Conservation (phyloP, 2,797 vertebrate genomes). For the Typhlichthys subterraneus region DNA sequence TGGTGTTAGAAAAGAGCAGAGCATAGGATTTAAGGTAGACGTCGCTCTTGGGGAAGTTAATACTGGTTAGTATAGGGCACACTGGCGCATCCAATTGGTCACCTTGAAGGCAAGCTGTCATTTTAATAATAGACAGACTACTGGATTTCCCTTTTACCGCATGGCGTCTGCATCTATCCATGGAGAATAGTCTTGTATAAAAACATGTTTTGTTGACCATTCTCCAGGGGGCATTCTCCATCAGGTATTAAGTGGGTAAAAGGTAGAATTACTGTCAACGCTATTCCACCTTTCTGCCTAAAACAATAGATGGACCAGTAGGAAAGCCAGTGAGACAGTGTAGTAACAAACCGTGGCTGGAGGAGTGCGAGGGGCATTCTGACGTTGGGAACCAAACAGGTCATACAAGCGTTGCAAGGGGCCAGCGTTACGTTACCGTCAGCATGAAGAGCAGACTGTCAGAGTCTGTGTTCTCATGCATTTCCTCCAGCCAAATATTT, state of each 20-base stretch:
- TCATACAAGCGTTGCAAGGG: slow-evolving; percentile 64
- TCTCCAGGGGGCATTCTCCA: too few species aligned
- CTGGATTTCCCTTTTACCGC: neutral
- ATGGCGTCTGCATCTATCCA: too few species aligned
- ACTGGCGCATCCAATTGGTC: slow-evolving; percentile 86
- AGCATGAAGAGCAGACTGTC: slow-evolving; percentile 96
- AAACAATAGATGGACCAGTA: slow-evolving; percentile 77
- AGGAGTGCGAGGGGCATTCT: slow-evolving; percentile 42
- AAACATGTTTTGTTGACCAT: too few species aligned
- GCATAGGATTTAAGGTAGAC: slow-evolving; percentile 60
- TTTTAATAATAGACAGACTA: neutral
- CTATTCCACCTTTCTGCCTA: too few species aligned
- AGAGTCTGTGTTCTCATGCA: slow-evolving; percentile 94
- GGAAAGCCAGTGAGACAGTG: slow-evolving; percentile 69
- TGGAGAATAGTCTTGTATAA: too few species aligned
- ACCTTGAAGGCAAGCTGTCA: slow-evolving; percentile 50
- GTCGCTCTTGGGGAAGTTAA: slow-evolving; percentile 77
- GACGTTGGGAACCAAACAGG: slow-evolving; percentile 31
- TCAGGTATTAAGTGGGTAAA: too few species aligned
- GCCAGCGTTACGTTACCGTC: slow-evolving; percentile 92
- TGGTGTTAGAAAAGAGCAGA: slow-evolving; percentile 77
- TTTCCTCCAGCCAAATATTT: slow-evolving; percentile 96
- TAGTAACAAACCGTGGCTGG: slow-evolving; percentile 73
- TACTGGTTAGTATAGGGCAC: slow-evolving; percentile 73
- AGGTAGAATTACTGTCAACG: too few species aligned